phyloP scores from a whole-genome alignment of 2,888 invertebrate species.

The Ectemnius cavifrons region DNA sequence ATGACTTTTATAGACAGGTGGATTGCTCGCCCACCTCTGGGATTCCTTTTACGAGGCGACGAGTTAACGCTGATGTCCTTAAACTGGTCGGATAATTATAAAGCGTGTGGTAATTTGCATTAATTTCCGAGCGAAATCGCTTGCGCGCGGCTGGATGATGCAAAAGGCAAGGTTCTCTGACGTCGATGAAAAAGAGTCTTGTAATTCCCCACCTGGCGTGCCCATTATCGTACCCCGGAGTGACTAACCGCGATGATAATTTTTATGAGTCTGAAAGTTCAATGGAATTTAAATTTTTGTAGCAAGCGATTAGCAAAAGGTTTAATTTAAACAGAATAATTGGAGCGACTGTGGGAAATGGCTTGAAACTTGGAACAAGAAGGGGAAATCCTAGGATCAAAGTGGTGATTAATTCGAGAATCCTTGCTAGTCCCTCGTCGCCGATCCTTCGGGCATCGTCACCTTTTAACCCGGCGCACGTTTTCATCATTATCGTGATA shows the following conservation, averaged over 20 bases:
- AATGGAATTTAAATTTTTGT: too few species aligned
- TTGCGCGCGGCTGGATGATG: neutral
- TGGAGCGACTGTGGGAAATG: neutral
- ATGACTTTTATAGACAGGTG: neutral
- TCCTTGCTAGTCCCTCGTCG: neutral
- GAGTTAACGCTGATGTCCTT: neutral
- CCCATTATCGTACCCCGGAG: neutral
- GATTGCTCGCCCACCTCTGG: neutral
- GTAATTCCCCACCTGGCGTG: too few species aligned
- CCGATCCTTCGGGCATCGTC: neutral
- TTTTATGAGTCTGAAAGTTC: neutral
- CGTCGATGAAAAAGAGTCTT: conserved; percentile 9
- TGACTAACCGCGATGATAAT: conserved; percentile 6
- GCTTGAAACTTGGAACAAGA: neutral
- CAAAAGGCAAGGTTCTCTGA: conserved; percentile 18
- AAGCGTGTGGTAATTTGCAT: conserved; percentile 29
- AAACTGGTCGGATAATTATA: conserved; percentile 30
- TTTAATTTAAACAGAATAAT: too few species aligned
- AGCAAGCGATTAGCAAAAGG: too few species aligned
- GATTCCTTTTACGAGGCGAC: neutral
- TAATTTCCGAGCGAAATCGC: conserved; percentile 10
- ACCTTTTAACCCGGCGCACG: neutral
- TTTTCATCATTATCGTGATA: neutral
- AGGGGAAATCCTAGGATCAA: neutral
- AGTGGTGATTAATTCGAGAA: conserved; percentile 1